Base-by-base conservation (phyloP, 2,888 invertebrate species). In the Epinotia ramella region DNA sequence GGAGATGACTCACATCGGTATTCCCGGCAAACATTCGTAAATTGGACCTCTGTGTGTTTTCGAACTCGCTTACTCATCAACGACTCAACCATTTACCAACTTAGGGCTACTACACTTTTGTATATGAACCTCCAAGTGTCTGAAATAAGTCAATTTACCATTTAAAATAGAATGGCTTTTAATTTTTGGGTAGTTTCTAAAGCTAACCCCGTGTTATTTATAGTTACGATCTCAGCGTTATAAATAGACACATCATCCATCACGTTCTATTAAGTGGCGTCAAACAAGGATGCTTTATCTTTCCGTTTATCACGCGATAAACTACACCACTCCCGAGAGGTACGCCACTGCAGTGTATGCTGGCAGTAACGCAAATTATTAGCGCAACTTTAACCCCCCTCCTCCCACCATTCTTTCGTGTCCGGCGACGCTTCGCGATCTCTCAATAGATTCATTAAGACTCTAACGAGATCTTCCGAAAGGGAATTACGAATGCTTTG, bases 391-490 rank as follows among this genome's bases (percentile, higher is more conserved):
- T 87, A 88, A 84, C 86, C 89, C 87, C 78, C 40, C 78, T 73
- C 77, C 85, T 80, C 81, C 80, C 83, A 78, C 86, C 85, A 88
- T 90, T 90, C 89, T 91, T 90, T 88, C 86, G 78, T 81, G 86
- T 86, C 88, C 88, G 84, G 86, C 85, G 87, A 78, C 92, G 90
- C 92, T 91, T 88, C 87, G 88, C 88, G 87, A 88, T 89, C 89
- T 89, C 89, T 94, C 93, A 93, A 94, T 94, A 93, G 93, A 93
- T 91, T 94, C 93, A 94, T 94, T 93, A 94, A 89, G 90, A 88
- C 89, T 89, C 89, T 93, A 93, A 94, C 93, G 91, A 94, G 92
- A 92, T 92, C 90, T 90, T 88, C 89, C 86, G 76, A 88, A 88
- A 88, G 89, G 87, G 89, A 91, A 93, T 92, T 90, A 90, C 87